Evolutionary conservation across 2,113 vertebrate species (phyloP).

Genomic region (Rissa tridactyla): DNA sequence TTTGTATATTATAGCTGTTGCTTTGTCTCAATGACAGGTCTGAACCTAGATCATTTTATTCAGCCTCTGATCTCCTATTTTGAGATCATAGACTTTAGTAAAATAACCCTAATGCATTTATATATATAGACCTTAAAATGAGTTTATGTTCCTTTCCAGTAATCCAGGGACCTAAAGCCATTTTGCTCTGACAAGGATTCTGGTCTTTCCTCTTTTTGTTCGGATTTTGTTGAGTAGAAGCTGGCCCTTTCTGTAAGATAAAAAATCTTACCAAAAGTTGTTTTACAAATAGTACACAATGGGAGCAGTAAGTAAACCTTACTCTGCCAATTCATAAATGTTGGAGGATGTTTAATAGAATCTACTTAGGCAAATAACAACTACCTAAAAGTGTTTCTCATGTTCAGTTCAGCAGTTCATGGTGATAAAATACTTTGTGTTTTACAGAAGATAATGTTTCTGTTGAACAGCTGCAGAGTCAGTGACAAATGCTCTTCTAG

Average conservation of each 20-base stretch:
- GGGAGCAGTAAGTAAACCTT: background rate
- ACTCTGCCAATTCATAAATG: background rate
- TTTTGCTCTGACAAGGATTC: background rate
- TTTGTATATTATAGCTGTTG: background rate
- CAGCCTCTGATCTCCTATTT: background rate
- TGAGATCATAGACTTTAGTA: background rate
- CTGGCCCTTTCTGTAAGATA: background rate
- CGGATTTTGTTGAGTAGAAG: background rate
- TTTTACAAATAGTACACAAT: background rate
- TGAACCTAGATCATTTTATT: background rate
- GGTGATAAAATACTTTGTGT: background rate
- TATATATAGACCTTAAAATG: background rate
- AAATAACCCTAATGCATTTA: background rate
- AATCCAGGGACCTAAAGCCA: background rate
- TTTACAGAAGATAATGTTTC: background rate
- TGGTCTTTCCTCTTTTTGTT: background rate
- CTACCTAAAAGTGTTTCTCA: background rate
- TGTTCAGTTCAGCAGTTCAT: background rate
- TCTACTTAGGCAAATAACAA: background rate
- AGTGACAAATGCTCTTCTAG: background rate
- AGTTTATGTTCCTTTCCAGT: background rate
- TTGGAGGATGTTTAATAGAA: background rate
- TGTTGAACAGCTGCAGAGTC: background rate
- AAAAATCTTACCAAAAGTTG: background rate
- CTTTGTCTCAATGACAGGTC: background rate